phyloP scores from a whole-genome alignment of 1,140 invertebrate species.

The Sminthurinus signatus region DNA sequence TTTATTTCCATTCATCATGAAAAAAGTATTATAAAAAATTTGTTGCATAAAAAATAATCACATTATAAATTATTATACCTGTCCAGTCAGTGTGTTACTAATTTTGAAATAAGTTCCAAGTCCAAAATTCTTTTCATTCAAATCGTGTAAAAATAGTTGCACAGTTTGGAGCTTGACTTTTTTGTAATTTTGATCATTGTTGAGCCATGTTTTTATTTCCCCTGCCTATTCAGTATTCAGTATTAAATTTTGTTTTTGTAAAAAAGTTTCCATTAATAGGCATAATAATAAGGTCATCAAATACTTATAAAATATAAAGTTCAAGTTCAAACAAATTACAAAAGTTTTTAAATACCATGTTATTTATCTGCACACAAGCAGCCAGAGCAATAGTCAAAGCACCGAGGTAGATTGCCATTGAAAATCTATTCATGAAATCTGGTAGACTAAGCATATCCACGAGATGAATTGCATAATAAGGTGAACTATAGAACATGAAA shows the following conservation, averaged over 20 bases:
- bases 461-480: background rate
- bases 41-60: background rate
- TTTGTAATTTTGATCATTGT: background rate
- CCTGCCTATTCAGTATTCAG: background rate
- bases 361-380: background rate
- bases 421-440: background rate
- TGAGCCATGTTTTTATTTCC: background rate
- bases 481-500: too few relatives aligned
- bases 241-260: background rate
- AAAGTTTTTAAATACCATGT: background rate
- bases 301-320: background rate
- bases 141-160: background rate
- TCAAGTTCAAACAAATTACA: background rate
- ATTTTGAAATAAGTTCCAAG: background rate
- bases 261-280: background rate
- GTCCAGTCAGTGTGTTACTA: background rate
- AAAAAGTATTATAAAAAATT: background rate
- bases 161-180: background rate
- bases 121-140: background rate
- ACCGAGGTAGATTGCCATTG: background rate
- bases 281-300: background rate
- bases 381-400: background rate
- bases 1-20: background rate
- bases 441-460: background rate
- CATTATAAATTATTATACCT: too few relatives aligned